Conservation (phyloP, 1,140 invertebrate genomes). For the Elymnias hypermnestra region DNA sequence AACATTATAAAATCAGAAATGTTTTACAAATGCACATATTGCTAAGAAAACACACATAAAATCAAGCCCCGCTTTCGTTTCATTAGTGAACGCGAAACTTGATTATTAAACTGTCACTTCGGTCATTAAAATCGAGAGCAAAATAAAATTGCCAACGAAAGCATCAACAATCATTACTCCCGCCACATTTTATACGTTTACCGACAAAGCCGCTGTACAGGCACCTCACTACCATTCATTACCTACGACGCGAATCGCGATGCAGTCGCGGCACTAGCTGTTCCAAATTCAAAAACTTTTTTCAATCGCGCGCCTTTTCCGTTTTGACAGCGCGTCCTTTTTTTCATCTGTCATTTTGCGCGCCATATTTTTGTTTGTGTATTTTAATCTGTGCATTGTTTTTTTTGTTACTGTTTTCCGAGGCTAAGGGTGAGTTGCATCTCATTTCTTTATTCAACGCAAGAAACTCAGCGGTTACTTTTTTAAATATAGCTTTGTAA, state of each 20-base stretch:
- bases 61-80: not conserved
- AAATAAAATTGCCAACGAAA: constrained; percentile 28
- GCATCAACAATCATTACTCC: constrained; percentile 43
- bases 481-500: too few species aligned
- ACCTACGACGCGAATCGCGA: constrained; percentile 47
- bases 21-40: too few species aligned
- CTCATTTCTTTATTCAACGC: constrained; percentile 12
- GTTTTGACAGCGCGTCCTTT: constrained; percentile 22
- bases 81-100: not conserved
- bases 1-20: too few species aligned
- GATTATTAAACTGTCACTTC: not conserved
- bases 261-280: constrained; percentile 53
- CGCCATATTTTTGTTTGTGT: constrained; percentile 33
- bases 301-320: constrained; percentile 25
- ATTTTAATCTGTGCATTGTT: constrained; percentile 26
- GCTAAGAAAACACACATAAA: not conserved
- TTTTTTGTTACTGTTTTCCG: constrained; percentile 28
- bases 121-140: constrained; percentile 13
- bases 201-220: constrained; percentile 54
- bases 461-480: too few species aligned
- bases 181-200: constrained; percentile 56
- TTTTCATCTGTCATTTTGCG: constrained; percentile 35
- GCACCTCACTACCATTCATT: constrained; percentile 70
- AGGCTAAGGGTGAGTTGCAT: constrained; percentile 31
- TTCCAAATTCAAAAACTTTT: constrained; percentile 36